Evolutionary conservation across 2,888 invertebrate species (phyloP).

Genomic region (Scaptomyza parva): DNA sequence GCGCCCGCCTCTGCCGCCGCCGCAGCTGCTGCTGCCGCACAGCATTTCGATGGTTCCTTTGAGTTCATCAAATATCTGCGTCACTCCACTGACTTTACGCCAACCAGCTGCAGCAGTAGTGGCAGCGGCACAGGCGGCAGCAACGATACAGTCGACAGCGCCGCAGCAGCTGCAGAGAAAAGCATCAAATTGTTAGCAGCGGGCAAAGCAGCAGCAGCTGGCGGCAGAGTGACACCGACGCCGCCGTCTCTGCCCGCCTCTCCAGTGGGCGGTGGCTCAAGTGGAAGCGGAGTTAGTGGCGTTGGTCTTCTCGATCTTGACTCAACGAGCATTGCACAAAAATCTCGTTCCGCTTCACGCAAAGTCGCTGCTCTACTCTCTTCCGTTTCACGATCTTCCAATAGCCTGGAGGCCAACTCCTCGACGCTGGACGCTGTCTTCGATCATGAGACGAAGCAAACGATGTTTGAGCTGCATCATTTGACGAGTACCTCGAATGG

Average conservation of each 20-base stretch:
- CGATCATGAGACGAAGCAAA: slow-evolving; percentile 84
- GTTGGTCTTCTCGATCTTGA: slow-evolving; percentile 82
- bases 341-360: slow-evolving; percentile 81
- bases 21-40: slow-evolving; percentile 45
- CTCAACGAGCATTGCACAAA: slow-evolving; percentile 80
- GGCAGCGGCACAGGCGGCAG: slow-evolving; percentile 13
- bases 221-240: slow-evolving; percentile 54
- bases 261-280: slow-evolving; percentile 31
- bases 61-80: slow-evolving; percentile 84
- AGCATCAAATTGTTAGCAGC: slow-evolving; percentile 33
- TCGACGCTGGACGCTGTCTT: slow-evolving; percentile 81
- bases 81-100: slow-evolving; percentile 82
- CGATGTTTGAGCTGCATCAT: slow-evolving; percentile 83
- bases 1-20: slow-evolving; percentile 34
- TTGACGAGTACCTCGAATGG: slow-evolving; percentile 70
- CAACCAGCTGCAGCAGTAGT: slow-evolving; percentile 50
- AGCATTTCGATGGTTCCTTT: slow-evolving; percentile 84
- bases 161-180: slow-evolving; percentile 22
- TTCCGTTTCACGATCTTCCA: slow-evolving; percentile 77
- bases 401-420: slow-evolving; percentile 76
- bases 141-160: slow-evolving; percentile 33
- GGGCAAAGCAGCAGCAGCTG: slow-evolving; percentile 4
- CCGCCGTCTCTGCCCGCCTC: slow-evolving; percentile 57
- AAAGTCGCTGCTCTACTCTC: slow-evolving; percentile 80
- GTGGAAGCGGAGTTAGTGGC: slow-evolving; percentile 43